phyloP scores from a whole-genome alignment of 2,888 invertebrate genomes.

The Aphidius colemani region DNA sequence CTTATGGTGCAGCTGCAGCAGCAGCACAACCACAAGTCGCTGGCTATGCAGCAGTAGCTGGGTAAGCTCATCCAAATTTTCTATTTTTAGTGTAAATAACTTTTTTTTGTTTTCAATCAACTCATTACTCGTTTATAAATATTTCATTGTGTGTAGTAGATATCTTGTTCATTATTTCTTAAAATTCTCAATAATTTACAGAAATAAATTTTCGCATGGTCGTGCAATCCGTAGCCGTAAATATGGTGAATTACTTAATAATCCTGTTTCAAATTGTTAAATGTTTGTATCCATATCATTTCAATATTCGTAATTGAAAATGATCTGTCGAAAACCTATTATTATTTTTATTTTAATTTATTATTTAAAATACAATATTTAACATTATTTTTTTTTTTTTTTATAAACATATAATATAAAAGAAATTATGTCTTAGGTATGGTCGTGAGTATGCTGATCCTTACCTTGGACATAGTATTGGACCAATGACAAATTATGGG shows the following conservation, averaged over 20 bases:
- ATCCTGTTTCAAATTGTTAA: conserved; percentile 41
- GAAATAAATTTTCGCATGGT: conserved; percentile 44
- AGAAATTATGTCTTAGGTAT: conserved; percentile 66
- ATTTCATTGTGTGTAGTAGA: conserved; percentile 24
- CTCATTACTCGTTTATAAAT: conserved; percentile 3
- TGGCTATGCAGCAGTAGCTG: conserved; percentile 74
- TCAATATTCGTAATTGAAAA: conserved; percentile 8
- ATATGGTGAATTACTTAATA: conserved; percentile 37
- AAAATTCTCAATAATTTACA: conserved; percentile 37
- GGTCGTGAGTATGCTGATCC: conserved; percentile 92
- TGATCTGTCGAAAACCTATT: background rate
- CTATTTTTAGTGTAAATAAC: background rate
- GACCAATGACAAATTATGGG: conserved; percentile 96
- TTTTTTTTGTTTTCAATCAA: conserved; percentile 8
- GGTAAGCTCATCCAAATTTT: conserved; percentile 61
- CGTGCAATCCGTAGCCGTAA: conserved; percentile 54
- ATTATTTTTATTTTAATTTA: conserved; percentile 11
- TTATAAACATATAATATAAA: background rate
- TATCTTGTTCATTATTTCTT: conserved; percentile 32
- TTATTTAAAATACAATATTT: background rate
- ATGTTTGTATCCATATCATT: conserved; percentile 31
- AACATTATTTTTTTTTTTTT: background rate
- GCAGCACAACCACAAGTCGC: conserved; percentile 71
- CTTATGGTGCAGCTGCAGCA: conserved; percentile 77
- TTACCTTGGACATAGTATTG: conserved; percentile 93